Evolutionary conservation across 30 jellyfish, hydroid and myxozoan species (phyloP), one percentile per base, ranked within the genome.

Genomic region (Haliclystus octoradiatus): DNA sequence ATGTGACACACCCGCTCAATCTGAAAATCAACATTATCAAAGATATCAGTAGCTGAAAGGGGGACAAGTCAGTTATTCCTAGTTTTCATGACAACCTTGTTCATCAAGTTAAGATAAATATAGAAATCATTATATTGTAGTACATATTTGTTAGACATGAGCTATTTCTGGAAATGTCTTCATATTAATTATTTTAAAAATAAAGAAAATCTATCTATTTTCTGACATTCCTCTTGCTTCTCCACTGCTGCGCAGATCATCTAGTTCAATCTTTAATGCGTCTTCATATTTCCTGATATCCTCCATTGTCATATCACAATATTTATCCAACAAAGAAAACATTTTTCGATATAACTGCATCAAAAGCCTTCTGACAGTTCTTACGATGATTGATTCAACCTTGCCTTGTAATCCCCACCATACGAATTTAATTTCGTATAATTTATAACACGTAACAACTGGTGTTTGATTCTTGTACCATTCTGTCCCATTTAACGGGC

Each of bases 311-410:
- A 82, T 60, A 7, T 96, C 99, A 66, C 73, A 84, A 94, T 94
- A 92, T 67, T 77, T 83, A 63, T 92, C 99, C 73, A 92, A 77
- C 99, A 94, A 83, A 68, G 95, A 83, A 70, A 92, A 79, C 22
- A 92, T 89, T 71, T 92, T 94, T n/a, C 99, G 82, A 75, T 92
- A 96, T 57, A 92, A 92, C 71, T 92, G 79, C 28, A 64, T 69
- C 52, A 92, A 84, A 28, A 92, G 51, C 51, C 92, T 73, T 66
- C 93, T 62, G 22, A 82, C 92, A 2, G 94, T 81, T 34, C 70
- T 78, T 75, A 78, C 68, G 9, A 83, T 83, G 40, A 75, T 15
- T 26, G 63, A 67, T 71, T 82, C 95, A 9, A 92, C 96, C 9
- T 68, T 71, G 2, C 80, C 24, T 75, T 84, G 94, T 9, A 92